Evolutionary conservation across 2,888 invertebrate species (phyloP).

Genomic region (Oscheius onirici): DNA sequence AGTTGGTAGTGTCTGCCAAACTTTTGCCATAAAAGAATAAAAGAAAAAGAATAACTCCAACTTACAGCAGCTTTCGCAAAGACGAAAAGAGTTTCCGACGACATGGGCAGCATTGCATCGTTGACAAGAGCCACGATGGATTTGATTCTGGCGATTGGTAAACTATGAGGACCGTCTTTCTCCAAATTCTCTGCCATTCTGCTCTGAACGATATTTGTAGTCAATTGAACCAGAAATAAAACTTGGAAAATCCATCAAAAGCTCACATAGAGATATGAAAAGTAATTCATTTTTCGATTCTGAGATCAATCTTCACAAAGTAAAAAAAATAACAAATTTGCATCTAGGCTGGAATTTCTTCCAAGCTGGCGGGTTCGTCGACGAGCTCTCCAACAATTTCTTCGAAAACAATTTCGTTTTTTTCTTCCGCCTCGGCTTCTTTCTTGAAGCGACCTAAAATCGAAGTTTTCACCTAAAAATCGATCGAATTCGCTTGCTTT

Average conservation of each 20-base stretch:
- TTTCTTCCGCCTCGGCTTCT: too few relatives aligned
- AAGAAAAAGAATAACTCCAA: too few relatives aligned
- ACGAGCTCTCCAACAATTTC: too few relatives aligned
- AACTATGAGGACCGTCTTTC: slow-evolving; percentile 23
- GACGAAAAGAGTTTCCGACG: slow-evolving; percentile 26
- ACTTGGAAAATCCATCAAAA: neutral
- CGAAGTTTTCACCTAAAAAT: neutral
- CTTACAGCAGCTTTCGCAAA: slow-evolving; percentile 24
- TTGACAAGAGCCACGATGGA: slow-evolving; percentile 1
- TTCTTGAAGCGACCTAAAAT: too few relatives aligned
- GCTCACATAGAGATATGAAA: too few relatives aligned
- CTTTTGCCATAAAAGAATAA: too few relatives aligned
- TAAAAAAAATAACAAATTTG: too few relatives aligned
- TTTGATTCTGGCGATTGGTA: slow-evolving; percentile 20
- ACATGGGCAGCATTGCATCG: slow-evolving; percentile 1
- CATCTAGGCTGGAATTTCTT: too few relatives aligned
- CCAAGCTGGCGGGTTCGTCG: too few relatives aligned
- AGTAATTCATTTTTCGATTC: too few relatives aligned
- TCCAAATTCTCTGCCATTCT: slow-evolving; percentile 13
- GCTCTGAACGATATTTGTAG: neutral
- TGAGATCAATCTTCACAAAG: neutral
- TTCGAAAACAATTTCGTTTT: too few relatives aligned
- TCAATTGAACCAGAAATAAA: neutral
- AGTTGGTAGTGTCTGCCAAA: too few relatives aligned
- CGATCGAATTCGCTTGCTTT: neutral